These are phyloP conservation scores for Hirtodrosophila cameraria DNA, from an alignment of 2,888 invertebrate species.

Conservation along the genomic window DNA sequence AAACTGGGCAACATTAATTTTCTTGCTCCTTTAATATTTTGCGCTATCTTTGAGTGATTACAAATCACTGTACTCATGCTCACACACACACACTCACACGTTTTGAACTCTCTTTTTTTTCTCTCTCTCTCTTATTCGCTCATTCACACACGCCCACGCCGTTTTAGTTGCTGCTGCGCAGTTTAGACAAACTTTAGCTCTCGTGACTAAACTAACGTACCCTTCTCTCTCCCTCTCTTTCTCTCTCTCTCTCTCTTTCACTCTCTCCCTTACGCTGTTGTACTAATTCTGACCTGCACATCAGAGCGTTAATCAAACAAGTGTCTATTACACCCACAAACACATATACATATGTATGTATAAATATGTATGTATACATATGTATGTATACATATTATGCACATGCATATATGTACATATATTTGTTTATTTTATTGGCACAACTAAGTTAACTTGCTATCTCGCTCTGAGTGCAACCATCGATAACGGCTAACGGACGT, in stretches of 20 bases:
- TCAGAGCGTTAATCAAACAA: slow-evolving; percentile 62
- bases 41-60: neutral
- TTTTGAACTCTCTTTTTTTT: slow-evolving; percentile 11
- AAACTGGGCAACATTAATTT: neutral
- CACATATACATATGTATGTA: neutral
- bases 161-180: slow-evolving; percentile 61
- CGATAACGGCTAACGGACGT: slow-evolving; percentile 34
- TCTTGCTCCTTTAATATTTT: slow-evolving; percentile 1
- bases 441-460: slow-evolving; percentile 32
- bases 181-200: slow-evolving; percentile 51
- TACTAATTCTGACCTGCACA: slow-evolving; percentile 40
- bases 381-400: neutral
- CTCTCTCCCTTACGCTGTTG: neutral
- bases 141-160: slow-evolving; percentile 42
- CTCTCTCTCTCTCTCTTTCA: neutral
- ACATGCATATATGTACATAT: neutral
- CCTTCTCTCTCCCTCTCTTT: slow-evolving; percentile 5
- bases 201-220: slow-evolving; percentile 24
- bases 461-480: slow-evolving; percentile 31
- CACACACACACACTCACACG: slow-evolving; percentile 6
- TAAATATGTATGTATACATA: neutral
- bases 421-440: slow-evolving; percentile 37
- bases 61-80: slow-evolving; percentile 40
- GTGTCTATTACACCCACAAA: slow-evolving; percentile 51
- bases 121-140: slow-evolving; percentile 20